These are phyloP conservation scores for Doryteuthis pealeii DNA, from an alignment of 1,140 invertebrate genomes.

Conservation along the genomic window DNA sequence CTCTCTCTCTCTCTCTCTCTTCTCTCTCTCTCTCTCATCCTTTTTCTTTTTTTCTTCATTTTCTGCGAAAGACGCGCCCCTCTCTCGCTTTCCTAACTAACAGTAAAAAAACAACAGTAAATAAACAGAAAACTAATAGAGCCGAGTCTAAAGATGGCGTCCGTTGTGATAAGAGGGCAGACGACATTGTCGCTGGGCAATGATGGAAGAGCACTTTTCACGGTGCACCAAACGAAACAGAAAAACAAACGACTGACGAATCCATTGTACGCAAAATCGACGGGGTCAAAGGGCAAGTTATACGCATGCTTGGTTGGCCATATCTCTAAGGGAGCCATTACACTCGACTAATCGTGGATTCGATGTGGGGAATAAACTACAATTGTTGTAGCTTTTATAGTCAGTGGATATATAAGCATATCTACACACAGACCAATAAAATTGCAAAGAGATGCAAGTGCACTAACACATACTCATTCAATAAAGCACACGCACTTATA, in stretches of 20 bases:
- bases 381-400: background rate
- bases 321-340: background rate
- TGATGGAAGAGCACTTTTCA: too few species aligned
- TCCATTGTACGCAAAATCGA: background rate
- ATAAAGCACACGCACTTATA: background rate
- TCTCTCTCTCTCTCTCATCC: background rate
- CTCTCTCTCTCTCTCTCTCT: background rate
- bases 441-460: background rate
- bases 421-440: background rate
- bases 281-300: background rate
- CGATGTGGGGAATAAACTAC: background rate
- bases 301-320: too few species aligned
- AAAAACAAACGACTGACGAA: background rate
- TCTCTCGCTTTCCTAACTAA: too few species aligned
- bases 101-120: too few species aligned
- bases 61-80: too few species aligned
- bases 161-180: too few species aligned
- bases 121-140: too few species aligned
- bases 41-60: too few species aligned
- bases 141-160: too few species aligned
- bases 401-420: background rate
- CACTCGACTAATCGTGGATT: constrained; percentile 9
- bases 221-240: too few species aligned
- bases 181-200: too few species aligned
- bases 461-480: background rate